Evolutionary conservation across 1,140 invertebrate genomes (phyloP).

Genomic region (Ceratina calcarata): DNA sequence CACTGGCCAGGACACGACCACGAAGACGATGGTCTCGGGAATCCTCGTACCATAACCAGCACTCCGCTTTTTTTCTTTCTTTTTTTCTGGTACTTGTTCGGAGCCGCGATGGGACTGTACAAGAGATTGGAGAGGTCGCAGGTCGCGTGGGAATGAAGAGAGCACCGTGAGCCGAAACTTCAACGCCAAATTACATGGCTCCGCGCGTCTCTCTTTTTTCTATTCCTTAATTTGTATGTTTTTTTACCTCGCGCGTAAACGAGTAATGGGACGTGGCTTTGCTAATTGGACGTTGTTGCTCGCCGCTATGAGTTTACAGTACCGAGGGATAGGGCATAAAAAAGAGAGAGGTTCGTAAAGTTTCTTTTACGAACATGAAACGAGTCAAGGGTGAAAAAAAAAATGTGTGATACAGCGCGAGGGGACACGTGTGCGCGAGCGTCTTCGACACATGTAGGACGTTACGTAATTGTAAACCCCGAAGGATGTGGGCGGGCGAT

Average conservation of each 20-base stretch:
- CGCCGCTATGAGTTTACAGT: too few relatives aligned
- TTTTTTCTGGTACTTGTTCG: constrained; percentile 20
- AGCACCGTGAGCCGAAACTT: constrained; percentile 63
- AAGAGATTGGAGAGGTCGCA: constrained; percentile 61
- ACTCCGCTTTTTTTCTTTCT: constrained; percentile 13
- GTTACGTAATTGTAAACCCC: constrained; percentile 72
- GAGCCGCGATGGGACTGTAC: constrained; percentile 36
- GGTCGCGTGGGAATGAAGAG: constrained; percentile 73
- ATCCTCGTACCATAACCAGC: constrained; percentile 41
- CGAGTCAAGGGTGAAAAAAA: constrained; percentile 1
- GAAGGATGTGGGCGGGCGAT: constrained; percentile 71
- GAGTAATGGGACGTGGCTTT: background rate
- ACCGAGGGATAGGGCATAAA: background rate
- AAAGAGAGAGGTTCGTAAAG: background rate
- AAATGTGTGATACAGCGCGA: constrained; percentile 32
- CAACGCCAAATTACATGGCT: constrained; percentile 71
- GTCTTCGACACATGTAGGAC: constrained; percentile 65
- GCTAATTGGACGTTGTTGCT: background rate
- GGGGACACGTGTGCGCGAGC: constrained; percentile 51
- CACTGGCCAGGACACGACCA: constrained; percentile 52
- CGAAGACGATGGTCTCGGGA: constrained; percentile 43
- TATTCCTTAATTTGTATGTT: background rate
- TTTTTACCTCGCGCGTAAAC: background rate
- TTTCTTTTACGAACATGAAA: background rate
- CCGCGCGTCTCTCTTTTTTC: constrained; percentile 49